These are phyloP conservation scores for Clarias gariepinus DNA, from an alignment of 2,113 vertebrate species.

Conservation along the genomic window DNA sequence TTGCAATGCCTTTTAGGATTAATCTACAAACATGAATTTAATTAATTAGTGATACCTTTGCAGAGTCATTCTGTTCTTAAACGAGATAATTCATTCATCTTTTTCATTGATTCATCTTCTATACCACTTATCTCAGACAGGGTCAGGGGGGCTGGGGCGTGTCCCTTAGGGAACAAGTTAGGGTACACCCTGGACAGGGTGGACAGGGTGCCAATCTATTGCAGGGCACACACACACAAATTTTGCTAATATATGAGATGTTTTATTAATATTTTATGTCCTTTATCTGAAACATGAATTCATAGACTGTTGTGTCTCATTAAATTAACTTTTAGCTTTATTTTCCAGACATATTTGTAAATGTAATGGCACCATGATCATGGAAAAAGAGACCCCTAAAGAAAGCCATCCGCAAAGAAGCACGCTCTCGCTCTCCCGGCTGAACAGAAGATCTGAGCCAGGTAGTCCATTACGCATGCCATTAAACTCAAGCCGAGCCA, in stretches of 20 bases:
- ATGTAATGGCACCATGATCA: not conserved
- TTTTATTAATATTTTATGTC: not conserved
- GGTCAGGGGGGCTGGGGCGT: no score
- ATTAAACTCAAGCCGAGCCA: conserved; percentile 34
- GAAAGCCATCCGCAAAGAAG: not conserved
- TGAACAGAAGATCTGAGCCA: not conserved
- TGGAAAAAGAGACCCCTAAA: not conserved
- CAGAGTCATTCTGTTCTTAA: not conserved
- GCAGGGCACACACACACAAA: no score
- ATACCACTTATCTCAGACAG: no score
- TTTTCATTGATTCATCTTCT: no score
- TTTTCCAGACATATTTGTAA: not conserved
- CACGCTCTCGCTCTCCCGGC: not conserved
- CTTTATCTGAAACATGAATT: not conserved
- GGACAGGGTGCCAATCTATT: no score
- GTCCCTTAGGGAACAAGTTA: no score
- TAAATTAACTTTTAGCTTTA: not conserved
- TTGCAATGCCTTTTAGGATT: not conserved
- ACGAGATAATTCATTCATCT: not conserved
- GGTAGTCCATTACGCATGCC: conserved; percentile 37
- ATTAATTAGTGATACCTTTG: not conserved
- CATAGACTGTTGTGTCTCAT: not conserved
- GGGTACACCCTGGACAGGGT: no score
- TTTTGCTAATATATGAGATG: no score
- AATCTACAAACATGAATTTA: not conserved